phyloP scores from a whole-genome alignment of 2,797 vertebrate genomes.

The Danio albolineatus region DNA sequence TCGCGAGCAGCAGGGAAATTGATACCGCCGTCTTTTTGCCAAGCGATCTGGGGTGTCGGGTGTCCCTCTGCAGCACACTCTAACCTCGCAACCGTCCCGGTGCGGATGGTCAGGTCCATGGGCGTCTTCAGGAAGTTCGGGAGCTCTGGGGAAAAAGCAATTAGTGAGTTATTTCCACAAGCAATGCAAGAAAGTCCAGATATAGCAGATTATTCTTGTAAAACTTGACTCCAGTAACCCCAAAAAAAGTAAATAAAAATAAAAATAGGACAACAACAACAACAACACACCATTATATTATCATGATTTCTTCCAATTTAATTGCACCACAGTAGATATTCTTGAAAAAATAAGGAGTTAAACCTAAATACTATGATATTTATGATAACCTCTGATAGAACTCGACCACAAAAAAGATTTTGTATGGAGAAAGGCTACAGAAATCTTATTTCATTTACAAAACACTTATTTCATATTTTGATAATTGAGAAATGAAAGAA shows the following conservation, averaged over 20 bases:
- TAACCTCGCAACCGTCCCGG: slow-evolving; percentile 89
- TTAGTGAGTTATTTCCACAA: background rate
- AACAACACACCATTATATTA: no score
- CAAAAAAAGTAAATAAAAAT: background rate
- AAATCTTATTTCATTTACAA: no score
- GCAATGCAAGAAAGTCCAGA: background rate
- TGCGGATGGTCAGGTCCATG: slow-evolving; percentile 93
- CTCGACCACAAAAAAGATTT: no score
- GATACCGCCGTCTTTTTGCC: slow-evolving; percentile 97
- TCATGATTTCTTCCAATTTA: background rate
- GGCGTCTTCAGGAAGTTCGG: slow-evolving; percentile 95
- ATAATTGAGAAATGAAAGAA: no score
- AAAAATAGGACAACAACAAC: no score
- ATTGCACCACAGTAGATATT: no score
- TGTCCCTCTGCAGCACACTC: slow-evolving; percentile 93
- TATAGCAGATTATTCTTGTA: background rate
- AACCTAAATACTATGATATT: background rate
- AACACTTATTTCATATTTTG: background rate
- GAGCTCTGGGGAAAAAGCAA: slow-evolving; percentile 68
- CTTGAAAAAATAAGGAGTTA: no score
- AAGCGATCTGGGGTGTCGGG: slow-evolving; percentile 94
- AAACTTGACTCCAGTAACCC: background rate
- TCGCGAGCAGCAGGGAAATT: slow-evolving; percentile 97
- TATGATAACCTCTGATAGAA: background rate
- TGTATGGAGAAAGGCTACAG: background rate